These are phyloP conservation scores for Deilephila porcellus DNA, from an alignment of 2,888 invertebrate species.

Conservation along the genomic window DNA sequence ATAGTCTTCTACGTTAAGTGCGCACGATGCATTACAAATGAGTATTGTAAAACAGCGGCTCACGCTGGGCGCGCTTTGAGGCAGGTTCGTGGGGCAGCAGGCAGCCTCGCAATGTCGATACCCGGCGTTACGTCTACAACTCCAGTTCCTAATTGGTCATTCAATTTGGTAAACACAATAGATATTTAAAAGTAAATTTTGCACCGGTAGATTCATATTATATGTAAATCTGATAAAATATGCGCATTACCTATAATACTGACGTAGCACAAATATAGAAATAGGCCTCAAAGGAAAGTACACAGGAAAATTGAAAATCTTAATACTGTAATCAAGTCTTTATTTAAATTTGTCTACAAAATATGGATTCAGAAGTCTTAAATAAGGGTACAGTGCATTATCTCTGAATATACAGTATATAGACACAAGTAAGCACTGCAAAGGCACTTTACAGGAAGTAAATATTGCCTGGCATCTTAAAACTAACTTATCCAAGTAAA, in stretches of 20 bases:
- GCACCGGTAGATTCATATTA: no score
- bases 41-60: no score
- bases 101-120: no score
- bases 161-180: no score
- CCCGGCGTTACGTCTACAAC: no score
- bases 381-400: conserved; percentile 51
- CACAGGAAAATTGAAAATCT: not conserved
- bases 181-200: no score
- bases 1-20: no score
- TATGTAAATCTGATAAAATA: no score
- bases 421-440: conserved; percentile 77
- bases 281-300: not conserved
- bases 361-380: conserved; percentile 15
- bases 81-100: no score
- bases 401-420: conserved; percentile 79
- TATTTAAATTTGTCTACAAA: conserved; percentile 9
- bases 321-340: conserved; percentile 2
- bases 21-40: no score
- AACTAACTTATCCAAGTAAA: not conserved
- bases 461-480: conserved; percentile 52
- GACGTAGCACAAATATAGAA: not conserved
- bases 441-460: conserved; percentile 68
- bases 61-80: no score
- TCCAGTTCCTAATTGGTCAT: no score
- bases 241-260: not conserved